Percentiles rank a stretch among this genome's conserved stretches.
Evolutionary conservation across 2,113 vertebrate species (phyloP).

Genomic region (Motacilla tschutschensis): DNA sequence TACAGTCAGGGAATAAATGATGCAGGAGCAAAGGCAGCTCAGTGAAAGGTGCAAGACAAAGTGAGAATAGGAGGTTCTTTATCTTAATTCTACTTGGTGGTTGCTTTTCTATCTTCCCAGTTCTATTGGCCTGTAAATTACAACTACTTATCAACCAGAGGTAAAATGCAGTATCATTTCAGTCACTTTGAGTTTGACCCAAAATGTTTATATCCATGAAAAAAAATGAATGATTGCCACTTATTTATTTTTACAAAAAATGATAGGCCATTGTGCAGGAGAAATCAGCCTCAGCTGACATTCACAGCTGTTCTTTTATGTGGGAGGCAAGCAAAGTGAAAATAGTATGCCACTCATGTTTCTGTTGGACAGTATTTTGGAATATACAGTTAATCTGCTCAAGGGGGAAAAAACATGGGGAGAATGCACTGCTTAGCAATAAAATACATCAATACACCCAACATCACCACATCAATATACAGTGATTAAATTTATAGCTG

Average conservation of each 20-base stretch:
- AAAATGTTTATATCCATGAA: constrained; percentile 45
- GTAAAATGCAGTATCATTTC: constrained; percentile 59
- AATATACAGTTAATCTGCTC: constrained; percentile 35
- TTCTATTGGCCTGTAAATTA: constrained; percentile 59
- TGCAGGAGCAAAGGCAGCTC: constrained; percentile 47
- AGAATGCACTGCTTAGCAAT: constrained; percentile 58
- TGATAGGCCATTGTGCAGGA: constrained; percentile 41
- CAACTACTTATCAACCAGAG: constrained; percentile 56
- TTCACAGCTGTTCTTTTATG: constrained; percentile 48
- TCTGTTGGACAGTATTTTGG: constrained; percentile 35
- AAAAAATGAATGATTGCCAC: constrained; percentile 31
- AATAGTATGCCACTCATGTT: constrained; percentile 1
- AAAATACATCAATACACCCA: constrained; percentile 60
- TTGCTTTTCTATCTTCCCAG: constrained; percentile 49
- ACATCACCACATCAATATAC: constrained; percentile 49
- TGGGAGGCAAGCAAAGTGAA: constrained; percentile 41
- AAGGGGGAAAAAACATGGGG: constrained; percentile 9
- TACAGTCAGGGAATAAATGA: constrained; percentile 48
- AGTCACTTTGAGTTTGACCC: constrained; percentile 63
- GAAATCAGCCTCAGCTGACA: constrained; percentile 40
- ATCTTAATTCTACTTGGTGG: constrained; percentile 58
- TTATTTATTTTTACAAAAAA: constrained; percentile 53
- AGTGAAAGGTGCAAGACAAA: constrained; percentile 51
- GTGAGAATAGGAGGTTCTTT: constrained; percentile 48
- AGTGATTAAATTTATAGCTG: constrained; percentile 59